Conservation (phyloP, 2,113 vertebrate species). For the Malurus melanocephalus region DNA sequence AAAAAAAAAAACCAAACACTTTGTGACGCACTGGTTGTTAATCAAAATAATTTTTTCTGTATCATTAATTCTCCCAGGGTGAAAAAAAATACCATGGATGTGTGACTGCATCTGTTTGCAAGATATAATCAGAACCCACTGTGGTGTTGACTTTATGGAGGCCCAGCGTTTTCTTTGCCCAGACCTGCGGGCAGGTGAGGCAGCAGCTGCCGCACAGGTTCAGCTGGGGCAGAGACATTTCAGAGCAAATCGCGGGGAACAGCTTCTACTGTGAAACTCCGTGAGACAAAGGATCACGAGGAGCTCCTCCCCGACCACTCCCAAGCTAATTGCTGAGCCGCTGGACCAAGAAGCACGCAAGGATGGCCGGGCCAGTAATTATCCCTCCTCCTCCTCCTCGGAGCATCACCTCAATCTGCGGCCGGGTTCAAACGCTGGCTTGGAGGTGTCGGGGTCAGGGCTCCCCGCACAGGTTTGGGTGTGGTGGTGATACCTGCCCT, state of each 20-base stretch:
- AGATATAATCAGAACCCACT: fast-evolving
- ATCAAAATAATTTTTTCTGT: background rate
- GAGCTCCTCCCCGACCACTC: constrained; percentile 8
- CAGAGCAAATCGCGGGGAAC: background rate
- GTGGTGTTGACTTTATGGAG: fast-evolving
- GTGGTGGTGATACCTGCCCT: background rate
- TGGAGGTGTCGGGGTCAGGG: background rate
- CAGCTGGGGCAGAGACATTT: background rate
- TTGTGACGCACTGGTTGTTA: background rate
- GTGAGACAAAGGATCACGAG: background rate
- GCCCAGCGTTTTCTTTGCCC: fast-evolving
- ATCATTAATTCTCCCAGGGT: background rate
- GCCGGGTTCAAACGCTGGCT: background rate
- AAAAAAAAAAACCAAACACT: background rate
- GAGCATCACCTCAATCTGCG: background rate
- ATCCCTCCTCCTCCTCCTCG: background rate
- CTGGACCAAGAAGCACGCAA: background rate
- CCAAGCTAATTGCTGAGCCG: background rate
- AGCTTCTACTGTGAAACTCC: background rate
- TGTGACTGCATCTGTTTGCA: background rate
- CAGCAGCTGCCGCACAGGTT: background rate
- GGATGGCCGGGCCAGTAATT: background rate
- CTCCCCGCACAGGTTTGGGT: background rate
- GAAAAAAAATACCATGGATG: fast-evolving
- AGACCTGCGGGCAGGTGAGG: background rate